Evolutionary conservation across 53 echinoderm and acorn worm genomes (phyloP).

Genomic region (Stichopus horrens): DNA sequence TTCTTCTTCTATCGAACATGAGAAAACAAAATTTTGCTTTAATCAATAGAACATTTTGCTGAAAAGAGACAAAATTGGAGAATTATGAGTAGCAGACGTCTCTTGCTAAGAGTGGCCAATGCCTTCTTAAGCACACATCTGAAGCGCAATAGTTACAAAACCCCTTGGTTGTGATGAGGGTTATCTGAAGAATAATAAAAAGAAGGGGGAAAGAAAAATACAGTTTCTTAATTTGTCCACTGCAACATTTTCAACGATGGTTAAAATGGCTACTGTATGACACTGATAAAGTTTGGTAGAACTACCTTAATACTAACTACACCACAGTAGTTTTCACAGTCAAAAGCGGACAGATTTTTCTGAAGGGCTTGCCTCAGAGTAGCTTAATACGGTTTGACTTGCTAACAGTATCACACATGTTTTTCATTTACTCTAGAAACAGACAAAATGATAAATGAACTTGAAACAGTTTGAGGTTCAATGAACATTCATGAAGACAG

Average conservation of each 20-base stretch:
- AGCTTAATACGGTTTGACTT: too few species aligned
- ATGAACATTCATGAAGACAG: too few species aligned
- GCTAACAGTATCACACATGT: too few species aligned
- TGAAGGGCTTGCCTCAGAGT: too few species aligned
- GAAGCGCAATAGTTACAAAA: constrained; percentile 23
- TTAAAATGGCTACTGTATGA: too few species aligned
- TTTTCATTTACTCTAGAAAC: too few species aligned
- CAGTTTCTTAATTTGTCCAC: constrained; percentile 2
- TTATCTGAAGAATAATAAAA: constrained; percentile 35
- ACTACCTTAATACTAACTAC: too few species aligned
- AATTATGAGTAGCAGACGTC: neutral
- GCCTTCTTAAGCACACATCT: constrained; percentile 32
- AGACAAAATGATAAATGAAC: too few species aligned
- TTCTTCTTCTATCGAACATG: neutral
- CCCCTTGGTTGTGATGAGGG: constrained; percentile 19
- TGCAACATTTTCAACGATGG: neutral
- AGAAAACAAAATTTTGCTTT: constrained; percentile 1
- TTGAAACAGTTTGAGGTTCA: too few species aligned
- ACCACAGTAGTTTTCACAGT: too few species aligned
- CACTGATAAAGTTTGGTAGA: too few species aligned
- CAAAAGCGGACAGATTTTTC: too few species aligned
- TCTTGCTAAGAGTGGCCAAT: constrained; percentile 31
- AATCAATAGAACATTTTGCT: neutral
- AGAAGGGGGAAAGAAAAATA: constrained; percentile 9
- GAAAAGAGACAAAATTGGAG: constrained; percentile 15